Base-by-base conservation (phyloP, 2,113 vertebrate species). In the Ranitomeya variabilis region DNA sequence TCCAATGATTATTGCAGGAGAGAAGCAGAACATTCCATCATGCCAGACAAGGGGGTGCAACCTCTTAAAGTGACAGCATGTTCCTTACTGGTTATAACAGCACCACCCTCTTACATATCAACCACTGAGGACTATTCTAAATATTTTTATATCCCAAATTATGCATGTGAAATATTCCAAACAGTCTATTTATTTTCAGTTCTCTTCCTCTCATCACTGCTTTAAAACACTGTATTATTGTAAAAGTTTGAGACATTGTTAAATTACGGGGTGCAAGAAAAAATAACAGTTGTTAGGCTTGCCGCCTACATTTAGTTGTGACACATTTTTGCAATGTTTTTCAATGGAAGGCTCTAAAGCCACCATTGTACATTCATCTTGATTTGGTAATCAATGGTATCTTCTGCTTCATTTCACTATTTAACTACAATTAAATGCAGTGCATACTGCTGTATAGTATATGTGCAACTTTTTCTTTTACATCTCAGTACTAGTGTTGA, bases 251-350 rank as follows among this genome's bases (percentile, higher is more conserved):
- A 87, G 77, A 69, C 45, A 45, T 67, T 81, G 79, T 76, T 88
- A 88, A 88, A 88, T 88, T 88, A 82, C 45, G 66, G 86, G 86
- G 86, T 88, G 21, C 67, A 74, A 54, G 15, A 14, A 74, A 76
- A 80, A 88, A 83, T 83, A 88, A 76, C 86, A 73, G 86, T 88
- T 88, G 86, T 88, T 88, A 88, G 64, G 67, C 86, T 62, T 26
- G 37, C 55, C 67, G 23, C 86, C 86, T 26, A 88, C 79, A 73
- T 67, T 87, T 87, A 82, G 86, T 74, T 88, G 80, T 88, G 66
- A 88, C 66, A 82, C 37, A 64, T 83, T 83, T 64, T 66, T 66
- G 26, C 26, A 66, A 60, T 81, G 52, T 76, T 83, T 83, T 73
- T 77, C 23, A 60, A 21, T n/a, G 23, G 26, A 85, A 74, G 52